Percentiles rank a stretch among this genome's conserved stretches.
Conservation (phyloP, 2,113 vertebrate genomes). For the Pica pica region DNA sequence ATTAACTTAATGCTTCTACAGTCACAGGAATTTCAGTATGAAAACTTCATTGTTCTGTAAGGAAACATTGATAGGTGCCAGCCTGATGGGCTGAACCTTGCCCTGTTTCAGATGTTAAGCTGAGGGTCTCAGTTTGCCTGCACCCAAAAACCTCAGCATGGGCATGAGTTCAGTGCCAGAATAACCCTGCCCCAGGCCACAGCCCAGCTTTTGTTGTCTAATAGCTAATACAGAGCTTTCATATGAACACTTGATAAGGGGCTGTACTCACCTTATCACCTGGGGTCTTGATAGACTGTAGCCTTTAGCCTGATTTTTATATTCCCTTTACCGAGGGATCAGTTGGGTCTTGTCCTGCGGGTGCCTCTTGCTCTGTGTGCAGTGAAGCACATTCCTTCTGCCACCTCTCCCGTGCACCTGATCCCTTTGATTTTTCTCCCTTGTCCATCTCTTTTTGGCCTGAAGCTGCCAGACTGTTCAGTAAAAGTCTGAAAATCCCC, state of each 20-base stretch:
- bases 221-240: not conserved
- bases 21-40: not conserved
- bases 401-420: not conserved
- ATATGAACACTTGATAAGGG: not conserved
- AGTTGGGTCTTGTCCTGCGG: not conserved
- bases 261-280: not conserved
- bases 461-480: not conserved
- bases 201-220: not conserved
- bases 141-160: not conserved
- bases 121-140: not conserved
- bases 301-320: not conserved
- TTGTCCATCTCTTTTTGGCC: not conserved
- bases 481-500: not conserved
- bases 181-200: not conserved
- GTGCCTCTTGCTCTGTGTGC: not conserved
- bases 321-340: not conserved
- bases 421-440: not conserved
- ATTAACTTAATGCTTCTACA: not conserved
- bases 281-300: not conserved
- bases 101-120: not conserved
- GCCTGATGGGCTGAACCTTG: not conserved
- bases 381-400: not conserved
- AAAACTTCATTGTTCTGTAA: not conserved
- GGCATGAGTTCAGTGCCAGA: not conserved
- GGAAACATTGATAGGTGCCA: not conserved